phyloP scores from a whole-genome alignment of 2,888 invertebrate species.

The Callinectes sapidus region DNA sequence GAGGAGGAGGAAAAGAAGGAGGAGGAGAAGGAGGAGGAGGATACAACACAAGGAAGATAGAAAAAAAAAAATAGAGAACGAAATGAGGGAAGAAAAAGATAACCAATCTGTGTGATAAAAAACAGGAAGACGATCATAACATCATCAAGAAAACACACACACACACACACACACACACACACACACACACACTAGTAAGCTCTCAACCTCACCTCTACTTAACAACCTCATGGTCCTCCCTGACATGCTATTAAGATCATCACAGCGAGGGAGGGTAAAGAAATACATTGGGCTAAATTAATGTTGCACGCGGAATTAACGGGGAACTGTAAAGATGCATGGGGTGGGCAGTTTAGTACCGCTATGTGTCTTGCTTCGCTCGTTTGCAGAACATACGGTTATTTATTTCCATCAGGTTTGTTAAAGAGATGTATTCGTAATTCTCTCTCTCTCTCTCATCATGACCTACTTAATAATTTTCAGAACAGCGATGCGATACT shows the following conservation, averaged over 20 bases:
- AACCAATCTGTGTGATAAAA: too few relatives aligned
- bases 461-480: neutral
- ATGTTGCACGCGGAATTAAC: neutral
- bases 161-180: conserved; percentile 25
- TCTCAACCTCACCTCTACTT: neutral
- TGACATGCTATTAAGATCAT: too few relatives aligned
- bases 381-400: neutral
- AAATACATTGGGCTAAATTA: neutral
- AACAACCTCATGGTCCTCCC: neutral
- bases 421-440: neutral
- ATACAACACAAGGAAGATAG: too few relatives aligned
- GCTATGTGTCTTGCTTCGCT: neutral
- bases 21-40: neutral
- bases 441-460: neutral
- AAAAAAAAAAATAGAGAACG: too few relatives aligned
- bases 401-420: neutral
- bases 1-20: neutral
- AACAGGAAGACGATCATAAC: too few relatives aligned
- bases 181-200: neutral
- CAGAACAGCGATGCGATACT: neutral
- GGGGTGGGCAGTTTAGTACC: neutral
- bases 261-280: neutral
- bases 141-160: neutral
- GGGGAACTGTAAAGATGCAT: neutral
- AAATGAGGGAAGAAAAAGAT: too few relatives aligned